These are phyloP conservation scores for Podiceps cristatus DNA, from an alignment of 2,113 vertebrate species.

Conservation along the genomic window DNA sequence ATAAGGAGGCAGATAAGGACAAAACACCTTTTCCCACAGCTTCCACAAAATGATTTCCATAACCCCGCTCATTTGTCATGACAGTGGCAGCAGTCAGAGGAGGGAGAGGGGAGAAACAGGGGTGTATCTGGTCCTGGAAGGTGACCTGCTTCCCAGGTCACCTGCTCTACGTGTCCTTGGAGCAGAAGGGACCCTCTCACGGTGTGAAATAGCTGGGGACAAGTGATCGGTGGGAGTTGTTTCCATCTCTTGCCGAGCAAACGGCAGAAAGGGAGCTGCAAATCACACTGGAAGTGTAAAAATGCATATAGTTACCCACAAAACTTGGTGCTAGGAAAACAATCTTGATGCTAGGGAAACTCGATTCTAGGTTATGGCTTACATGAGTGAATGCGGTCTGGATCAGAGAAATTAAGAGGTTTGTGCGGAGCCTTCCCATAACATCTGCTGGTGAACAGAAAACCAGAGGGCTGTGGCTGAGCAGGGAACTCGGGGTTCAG, in stretches of 20 bases:
- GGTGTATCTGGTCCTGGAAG: background rate
- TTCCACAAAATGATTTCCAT: background rate
- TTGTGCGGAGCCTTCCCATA: background rate
- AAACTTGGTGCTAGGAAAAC: background rate
- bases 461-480: background rate
- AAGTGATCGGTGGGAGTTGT: background rate
- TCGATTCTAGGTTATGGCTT: background rate
- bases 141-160: background rate
- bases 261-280: background rate
- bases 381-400: background rate
- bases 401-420: background rate
- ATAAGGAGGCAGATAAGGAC: background rate
- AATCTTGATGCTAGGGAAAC: background rate
- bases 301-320: background rate
- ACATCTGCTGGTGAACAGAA: background rate
- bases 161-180: background rate
- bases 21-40: background rate
- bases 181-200: background rate
- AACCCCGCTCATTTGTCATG: background rate
- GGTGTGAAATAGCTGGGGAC: background rate
- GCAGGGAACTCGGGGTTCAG: background rate
- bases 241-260: background rate
- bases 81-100: background rate
- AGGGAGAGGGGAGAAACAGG: background rate
- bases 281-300: background rate